These are phyloP conservation scores for Columba guinea DNA, from an alignment of 2,797 vertebrate species.

Conservation along the genomic window DNA sequence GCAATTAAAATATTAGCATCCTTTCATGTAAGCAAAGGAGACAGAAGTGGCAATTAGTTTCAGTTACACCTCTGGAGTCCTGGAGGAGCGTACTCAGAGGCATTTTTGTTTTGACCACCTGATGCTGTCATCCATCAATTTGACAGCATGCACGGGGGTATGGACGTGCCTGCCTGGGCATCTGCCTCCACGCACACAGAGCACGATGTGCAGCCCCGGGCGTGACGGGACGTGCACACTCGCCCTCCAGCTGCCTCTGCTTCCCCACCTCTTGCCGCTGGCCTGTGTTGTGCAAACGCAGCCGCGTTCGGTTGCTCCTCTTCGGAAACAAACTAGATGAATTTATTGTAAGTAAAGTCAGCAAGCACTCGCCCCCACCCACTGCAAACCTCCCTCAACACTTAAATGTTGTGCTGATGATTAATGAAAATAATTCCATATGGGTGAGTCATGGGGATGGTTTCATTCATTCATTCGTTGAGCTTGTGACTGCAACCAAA, in stretches of 20 bases:
- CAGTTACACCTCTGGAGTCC: background rate
- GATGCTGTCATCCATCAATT: accelerated
- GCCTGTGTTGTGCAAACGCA: accelerated
- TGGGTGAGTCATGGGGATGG: background rate
- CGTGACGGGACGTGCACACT: accelerated
- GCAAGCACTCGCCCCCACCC: accelerated
- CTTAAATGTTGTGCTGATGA: background rate
- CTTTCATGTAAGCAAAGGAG: constrained; percentile 6
- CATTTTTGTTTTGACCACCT: background rate
- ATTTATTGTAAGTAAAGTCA: background rate
- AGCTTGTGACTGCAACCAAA: background rate
- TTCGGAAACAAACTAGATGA: background rate
- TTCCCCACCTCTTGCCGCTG: background rate
- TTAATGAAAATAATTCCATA: background rate
- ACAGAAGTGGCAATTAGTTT: background rate
- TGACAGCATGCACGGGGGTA: accelerated
- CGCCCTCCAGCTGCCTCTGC: background rate
- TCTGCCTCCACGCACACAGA: accelerated
- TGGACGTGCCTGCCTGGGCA: accelerated
- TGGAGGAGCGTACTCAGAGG: background rate
- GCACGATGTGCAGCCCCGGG: accelerated
- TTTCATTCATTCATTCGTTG: background rate
- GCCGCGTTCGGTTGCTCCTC: background rate
- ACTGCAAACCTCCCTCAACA: background rate
- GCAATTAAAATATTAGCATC: constrained; percentile 31